Conservation (phyloP, 1,140 invertebrate genomes). For the Archegozetes longisetosus region DNA sequence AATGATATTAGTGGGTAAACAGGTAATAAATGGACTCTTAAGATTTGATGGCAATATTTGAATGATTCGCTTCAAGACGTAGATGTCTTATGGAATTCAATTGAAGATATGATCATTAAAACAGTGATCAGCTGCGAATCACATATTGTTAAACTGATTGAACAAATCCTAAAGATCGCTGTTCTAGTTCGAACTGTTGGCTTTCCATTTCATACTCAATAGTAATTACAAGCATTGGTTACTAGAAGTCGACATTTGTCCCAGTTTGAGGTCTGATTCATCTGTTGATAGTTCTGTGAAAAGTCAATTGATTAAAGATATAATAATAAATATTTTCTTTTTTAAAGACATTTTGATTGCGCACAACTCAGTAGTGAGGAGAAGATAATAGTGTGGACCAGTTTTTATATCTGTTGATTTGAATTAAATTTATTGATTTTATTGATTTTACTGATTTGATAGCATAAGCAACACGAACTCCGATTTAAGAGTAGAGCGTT, state of each 20-base stretch:
- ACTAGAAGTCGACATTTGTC: too few species aligned
- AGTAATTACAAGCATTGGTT: too few species aligned
- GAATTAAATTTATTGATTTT: background rate
- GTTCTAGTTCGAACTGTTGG: constrained; percentile 44
- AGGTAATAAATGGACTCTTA: constrained; percentile 77
- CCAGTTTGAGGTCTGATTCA: constrained; percentile 75
- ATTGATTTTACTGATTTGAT: background rate
- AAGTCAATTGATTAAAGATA: constrained; percentile 38
- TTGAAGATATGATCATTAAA: constrained; percentile 43
- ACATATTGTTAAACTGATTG: constrained; percentile 30
- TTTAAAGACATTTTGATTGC: too few species aligned
- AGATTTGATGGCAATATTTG: constrained; percentile 54
- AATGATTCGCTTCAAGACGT: constrained; percentile 42
- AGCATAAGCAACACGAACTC: too few species aligned
- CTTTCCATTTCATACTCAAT: constrained; percentile 46
- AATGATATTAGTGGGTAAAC: constrained; percentile 63
- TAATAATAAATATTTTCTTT: constrained; percentile 61
- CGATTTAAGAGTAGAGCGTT: too few species aligned
- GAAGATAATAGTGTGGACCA: constrained; percentile 36
- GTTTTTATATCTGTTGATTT: too few species aligned
- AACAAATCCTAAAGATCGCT: too few species aligned
- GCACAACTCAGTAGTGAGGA: too few species aligned
- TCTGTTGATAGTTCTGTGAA: constrained; percentile 87
- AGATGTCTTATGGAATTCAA: constrained; percentile 65
- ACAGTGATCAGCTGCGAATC: constrained; percentile 34